Percentiles rank a stretch among this genome's conserved stretches.
phyloP scores from a whole-genome alignment of 2,888 invertebrate species.

The Cataglyphis cursor region DNA sequence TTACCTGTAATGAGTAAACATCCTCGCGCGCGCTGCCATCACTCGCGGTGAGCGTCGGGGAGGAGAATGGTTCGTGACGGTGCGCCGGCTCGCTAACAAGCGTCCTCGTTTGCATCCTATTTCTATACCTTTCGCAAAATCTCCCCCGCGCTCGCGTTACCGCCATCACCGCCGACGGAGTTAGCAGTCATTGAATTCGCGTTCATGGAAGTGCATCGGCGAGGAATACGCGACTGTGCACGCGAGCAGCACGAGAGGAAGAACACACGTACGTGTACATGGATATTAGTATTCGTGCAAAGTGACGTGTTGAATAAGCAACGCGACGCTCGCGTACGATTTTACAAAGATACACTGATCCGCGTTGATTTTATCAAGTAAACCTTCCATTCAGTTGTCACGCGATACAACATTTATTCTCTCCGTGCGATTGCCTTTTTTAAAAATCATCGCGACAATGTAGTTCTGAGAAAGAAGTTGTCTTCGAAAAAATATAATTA shows the following conservation, averaged over 20 bases:
- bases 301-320: constrained; percentile 45
- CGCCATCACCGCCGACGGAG: constrained; percentile 26
- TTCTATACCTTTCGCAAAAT: constrained; percentile 65
- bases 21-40: constrained; percentile 54
- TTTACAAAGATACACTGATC: constrained; percentile 20
- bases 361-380: neutral
- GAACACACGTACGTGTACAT: neutral
- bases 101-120: constrained; percentile 72
- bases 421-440: neutral
- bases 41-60: constrained; percentile 49
- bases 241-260: neutral
- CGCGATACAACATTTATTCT: neutral
- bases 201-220: neutral
- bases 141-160: constrained; percentile 43
- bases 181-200: constrained; percentile 47
- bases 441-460: neutral
- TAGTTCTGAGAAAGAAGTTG: neutral
- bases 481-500: neutral
- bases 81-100: constrained; percentile 67
- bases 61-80: constrained; percentile 46
- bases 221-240: constrained; percentile 4
- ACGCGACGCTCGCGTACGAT: constrained; percentile 1
- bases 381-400: neutral
- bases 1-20: constrained; percentile 79
- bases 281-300: neutral